Evolutionary conservation across 2,113 vertebrate genomes (phyloP), one percentile per base, ranked within the genome.

Genomic region (Engraulis encrasicolus): DNA sequence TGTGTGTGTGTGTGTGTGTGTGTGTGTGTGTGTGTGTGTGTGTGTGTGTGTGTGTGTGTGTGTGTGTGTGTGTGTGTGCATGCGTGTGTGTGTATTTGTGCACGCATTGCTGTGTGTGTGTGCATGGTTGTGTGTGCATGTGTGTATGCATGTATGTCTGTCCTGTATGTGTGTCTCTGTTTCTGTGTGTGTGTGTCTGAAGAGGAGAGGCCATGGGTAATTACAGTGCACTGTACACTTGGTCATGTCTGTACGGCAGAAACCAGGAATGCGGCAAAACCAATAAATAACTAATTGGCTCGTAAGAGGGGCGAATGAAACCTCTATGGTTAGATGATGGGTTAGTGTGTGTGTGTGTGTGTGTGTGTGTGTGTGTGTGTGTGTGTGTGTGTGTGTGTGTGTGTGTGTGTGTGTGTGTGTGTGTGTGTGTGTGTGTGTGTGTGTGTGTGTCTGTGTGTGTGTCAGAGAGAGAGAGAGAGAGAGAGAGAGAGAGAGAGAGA

Each of bases 201-300:
- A 18, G 23, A 27, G 23, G 61, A 27, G 9, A 23, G 58, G n/a
- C n/a, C n/a, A n/a, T n/a, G 20, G 20, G 58, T 61, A 61, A 61
- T 71, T 71, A 71, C 14, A 71, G 61, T 14, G 61, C 61, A 71
- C 40, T 45, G 40, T 45, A 71, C 27, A 23, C 61, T 71, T 27
- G 9, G 14, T 34, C 61, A 14, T 74, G 66, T 27, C 66, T 74
- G 23, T 78, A 5, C n/a, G 19, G 11, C 34, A 74, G 50, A 34
- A 71, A 84, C n/a, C 49, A 54, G 34, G 78, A 90, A 81, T 6
- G 18, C 81, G 50, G 78, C 54, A 48, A 40, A 78, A 50, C 78
- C 52, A 82, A 89, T 89, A 85, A 90, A 91, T 78, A 85, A 85
- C 86, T 38, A 71, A 85, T 78, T 83, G 14, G 11, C 71, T 45